Evolutionary conservation across 2,113 vertebrate species (phyloP), one percentile per base, ranked within the genome.

Genomic region (Nesoenas mayeri): DNA sequence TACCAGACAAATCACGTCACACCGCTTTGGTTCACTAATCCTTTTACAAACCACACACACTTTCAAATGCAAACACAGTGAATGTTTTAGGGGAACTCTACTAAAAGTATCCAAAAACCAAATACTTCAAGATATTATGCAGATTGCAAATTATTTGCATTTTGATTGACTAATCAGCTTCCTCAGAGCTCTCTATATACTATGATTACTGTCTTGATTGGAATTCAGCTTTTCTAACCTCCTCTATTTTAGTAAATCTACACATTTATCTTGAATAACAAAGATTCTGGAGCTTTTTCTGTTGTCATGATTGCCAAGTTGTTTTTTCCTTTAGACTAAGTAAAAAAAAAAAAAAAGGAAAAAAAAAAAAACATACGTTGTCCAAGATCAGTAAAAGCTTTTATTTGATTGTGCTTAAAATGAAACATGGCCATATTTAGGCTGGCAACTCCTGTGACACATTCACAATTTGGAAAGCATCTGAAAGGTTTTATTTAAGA

Each of bases 101-200:
- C 44, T 72, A 31, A 58, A 72, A 82, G 67, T 25, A 77, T 34
- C 85, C 66, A 66, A 85, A 89, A 95, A 73, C 50, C 4, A 1
- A 80, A 90, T 77, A 73, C 50, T 79, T 57, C 32, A 66, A 61
- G 78, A 78, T 85, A 91, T 60, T 73, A 85, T 42, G 54, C 40
- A 92, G 84, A 89, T 88, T 77, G n/a, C 47, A 94, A 88, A 40
- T 74, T 32, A 83, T 57, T 79, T 90, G 54, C 78, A 54, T 93
- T 85, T 89, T 94, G 71, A 72, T 92, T 90, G 79, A 85, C 79
- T 91, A 94, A 95, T 93, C 84, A 91, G 9, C 58, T 82, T 91
- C 87, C 54, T 79, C 57, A 77, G 44, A 88, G 17, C 21, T 57
- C 25, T 79, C 58, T 79, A 5, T 70, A 58, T 34, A 26, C 47